Evolutionary conservation across 1,140 invertebrate genomes (phyloP), one percentile per base, ranked within the genome.

Genomic region (Steinernema feltiae): DNA sequence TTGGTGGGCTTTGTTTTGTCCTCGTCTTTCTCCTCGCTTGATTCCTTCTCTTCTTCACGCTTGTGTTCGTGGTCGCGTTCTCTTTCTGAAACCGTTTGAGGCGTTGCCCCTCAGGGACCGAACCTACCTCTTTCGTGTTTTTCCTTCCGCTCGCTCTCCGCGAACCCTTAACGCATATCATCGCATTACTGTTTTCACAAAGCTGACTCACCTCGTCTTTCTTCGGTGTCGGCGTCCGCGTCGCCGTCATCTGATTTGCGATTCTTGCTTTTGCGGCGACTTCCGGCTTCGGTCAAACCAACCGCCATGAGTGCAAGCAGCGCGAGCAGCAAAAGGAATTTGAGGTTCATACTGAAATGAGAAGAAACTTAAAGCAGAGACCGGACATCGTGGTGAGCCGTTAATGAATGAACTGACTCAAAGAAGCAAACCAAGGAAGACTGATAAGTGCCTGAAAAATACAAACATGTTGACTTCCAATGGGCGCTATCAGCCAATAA

Each of bases 381-480:
- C 53, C 53, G 24, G 53, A 63, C 7, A 27, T 15, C 7, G 24
- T 3, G 24, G 24, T n/a, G 24, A 3, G 15, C 15, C 53, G 53
- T 3, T 27, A 27, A 21, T 63, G n/a, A 46, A 46, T 46, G 53
- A 15, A 21, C 53, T 21, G 53, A 63, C 15, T 3, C 7, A 63
- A 12, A n/a, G 53, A 27, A 27, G 53, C 53, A 27, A 15, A 3
- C 53, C 12, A 27, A 17, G 24, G 24, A 63, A 15, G 53, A 63
- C 53, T 63, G 53, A 63, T 63, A 63, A 63, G 53, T 27, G 24
- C 15, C 53, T 27, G 53, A 27, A 63, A 63, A 63, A 63, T 63
- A 63, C 53, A 63, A 63, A 63, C 53, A 63, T 63, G 53, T 63
- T 63, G 53, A 63, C 53, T 63, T 3, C 3, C 53, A 63, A 7